A percentile compares a stretch with the other conserved stretches of the same genome.
Evolutionary conservation across 2,888 invertebrate genomes (phyloP).

Genomic region (Mimas tiliae): DNA sequence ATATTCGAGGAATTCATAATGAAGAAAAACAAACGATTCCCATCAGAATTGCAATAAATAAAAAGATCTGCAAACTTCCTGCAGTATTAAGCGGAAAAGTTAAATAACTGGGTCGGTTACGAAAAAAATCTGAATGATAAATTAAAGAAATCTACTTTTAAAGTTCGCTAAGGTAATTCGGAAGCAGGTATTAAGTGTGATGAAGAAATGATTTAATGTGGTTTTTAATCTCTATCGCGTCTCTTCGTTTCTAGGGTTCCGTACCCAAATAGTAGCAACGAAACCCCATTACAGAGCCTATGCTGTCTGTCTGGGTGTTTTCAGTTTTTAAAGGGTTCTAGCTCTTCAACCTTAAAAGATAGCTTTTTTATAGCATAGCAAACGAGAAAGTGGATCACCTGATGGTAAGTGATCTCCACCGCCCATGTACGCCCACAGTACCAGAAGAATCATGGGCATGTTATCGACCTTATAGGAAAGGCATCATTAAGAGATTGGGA

Average conservation of each 20-base stretch:
- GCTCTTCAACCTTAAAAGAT: no score
- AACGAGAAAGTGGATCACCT: no score
- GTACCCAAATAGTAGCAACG: no score
- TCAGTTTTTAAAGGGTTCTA: no score
- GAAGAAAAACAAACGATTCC: conserved; percentile 18
- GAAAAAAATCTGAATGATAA: conserved; percentile 44
- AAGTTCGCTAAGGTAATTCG: conserved; percentile 11
- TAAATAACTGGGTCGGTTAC: conserved; percentile 43
- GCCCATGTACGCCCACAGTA: no score
- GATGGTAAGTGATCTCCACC: no score
- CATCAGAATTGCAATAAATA: conserved; percentile 36
- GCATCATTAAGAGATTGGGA: no score
- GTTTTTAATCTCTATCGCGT: neutral
- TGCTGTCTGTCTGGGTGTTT: no score
- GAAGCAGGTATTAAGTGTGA: neutral
- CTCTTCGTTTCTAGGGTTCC: neutral
- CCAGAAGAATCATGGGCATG: no score
- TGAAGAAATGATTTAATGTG: conserved; percentile 17
- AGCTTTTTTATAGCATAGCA: no score
- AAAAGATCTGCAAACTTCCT: conserved; percentile 35
- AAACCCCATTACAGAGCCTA: no score
- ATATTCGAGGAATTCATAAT: neutral
- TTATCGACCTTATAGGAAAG: no score
- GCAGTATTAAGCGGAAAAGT: conserved; percentile 42
- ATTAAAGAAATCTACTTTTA: conserved; percentile 42